A percentile compares a stretch with the other conserved stretches of the same genome.
These are phyloP conservation scores for Synergus gifuensis DNA, from an alignment of 2,888 invertebrate species.

Conservation along the genomic window DNA sequence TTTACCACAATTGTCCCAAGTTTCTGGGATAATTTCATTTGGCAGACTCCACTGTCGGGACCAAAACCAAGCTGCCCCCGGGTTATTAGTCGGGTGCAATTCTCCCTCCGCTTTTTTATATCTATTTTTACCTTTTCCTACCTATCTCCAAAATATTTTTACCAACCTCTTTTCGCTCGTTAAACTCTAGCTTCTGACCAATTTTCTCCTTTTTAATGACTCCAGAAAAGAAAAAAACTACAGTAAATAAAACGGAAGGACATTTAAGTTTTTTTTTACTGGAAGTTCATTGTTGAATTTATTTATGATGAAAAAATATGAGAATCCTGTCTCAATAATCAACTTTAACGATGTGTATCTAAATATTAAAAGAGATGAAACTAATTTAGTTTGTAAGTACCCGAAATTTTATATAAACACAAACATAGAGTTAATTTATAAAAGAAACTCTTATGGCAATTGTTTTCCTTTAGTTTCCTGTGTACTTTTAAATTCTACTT, in stretches of 20 bases:
- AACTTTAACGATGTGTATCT: no score
- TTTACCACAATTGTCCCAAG: constrained; percentile 64
- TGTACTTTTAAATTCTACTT: no score
- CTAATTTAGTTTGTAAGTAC: no score
- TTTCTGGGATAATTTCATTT: constrained; percentile 73
- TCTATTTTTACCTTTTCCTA: constrained; percentile 40
- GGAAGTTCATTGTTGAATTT: background rate
- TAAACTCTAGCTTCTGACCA: constrained; percentile 57
- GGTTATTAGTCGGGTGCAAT: constrained; percentile 37
- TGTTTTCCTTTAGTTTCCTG: no score
- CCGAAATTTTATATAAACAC: no score
- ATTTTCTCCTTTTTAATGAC: constrained; percentile 24
- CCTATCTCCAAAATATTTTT: constrained; percentile 41
- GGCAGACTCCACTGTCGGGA: constrained; percentile 59
- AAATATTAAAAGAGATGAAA: no score
- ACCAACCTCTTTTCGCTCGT: constrained; percentile 48
- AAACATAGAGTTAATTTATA: no score
- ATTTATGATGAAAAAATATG: no score
- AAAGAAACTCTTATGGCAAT: no score
- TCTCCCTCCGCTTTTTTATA: constrained; percentile 29
- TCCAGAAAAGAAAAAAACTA: background rate
- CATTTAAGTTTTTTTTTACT: background rate
- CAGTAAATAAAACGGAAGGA: background rate
- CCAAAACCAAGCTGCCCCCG: constrained; percentile 10
- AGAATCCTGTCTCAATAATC: no score